A percentile compares a stretch with the other conserved stretches of the same genome.
phyloP scores from a whole-genome alignment of 1,140 invertebrate genomes.

The Muscidifurax raptorellus region DNA sequence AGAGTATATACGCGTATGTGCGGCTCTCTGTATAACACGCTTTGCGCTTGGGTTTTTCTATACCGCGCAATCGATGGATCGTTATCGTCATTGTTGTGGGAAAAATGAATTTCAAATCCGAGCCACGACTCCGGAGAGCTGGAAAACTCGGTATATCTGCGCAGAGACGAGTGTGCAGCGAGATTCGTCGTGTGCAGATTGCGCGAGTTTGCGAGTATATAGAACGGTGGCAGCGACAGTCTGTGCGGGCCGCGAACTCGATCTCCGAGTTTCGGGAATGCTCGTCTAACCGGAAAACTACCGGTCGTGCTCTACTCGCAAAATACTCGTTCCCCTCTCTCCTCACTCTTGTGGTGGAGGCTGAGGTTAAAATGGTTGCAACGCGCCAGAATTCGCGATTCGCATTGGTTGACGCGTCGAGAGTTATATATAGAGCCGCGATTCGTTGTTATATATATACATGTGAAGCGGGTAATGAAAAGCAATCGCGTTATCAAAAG shows the following conservation, averaged over 20 bases:
- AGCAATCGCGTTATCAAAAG: too few species aligned
- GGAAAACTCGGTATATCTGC: too few species aligned
- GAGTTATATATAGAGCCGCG: neutral
- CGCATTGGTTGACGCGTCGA: slow-evolving; percentile 31
- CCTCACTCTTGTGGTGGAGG: neutral
- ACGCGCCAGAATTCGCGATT: slow-evolving; percentile 43
- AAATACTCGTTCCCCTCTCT: slow-evolving; percentile 1
- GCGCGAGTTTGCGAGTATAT: neutral
- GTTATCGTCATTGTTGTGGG: neutral
- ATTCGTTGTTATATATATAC: slow-evolving; percentile 1
- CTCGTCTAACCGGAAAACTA: slow-evolving; percentile 53
- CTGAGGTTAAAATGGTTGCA: slow-evolving; percentile 40
- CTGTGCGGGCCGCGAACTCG: slow-evolving; percentile 37
- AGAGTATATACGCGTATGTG: neutral
- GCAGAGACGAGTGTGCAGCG: neutral
- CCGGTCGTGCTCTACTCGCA: slow-evolving; percentile 24
- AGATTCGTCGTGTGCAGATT: slow-evolving; percentile 2
- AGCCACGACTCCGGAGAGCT: neutral
- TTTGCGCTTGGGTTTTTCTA: neutral
- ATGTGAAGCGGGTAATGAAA: too few species aligned
- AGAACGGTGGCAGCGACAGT: slow-evolving; percentile 14
- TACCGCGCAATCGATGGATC: neutral
- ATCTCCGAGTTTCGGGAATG: slow-evolving; percentile 46
- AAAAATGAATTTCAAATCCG: neutral
- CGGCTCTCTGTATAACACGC: neutral